Base-by-base conservation (phyloP, 2,797 vertebrate species). In the Miichthys miiuy region DNA sequence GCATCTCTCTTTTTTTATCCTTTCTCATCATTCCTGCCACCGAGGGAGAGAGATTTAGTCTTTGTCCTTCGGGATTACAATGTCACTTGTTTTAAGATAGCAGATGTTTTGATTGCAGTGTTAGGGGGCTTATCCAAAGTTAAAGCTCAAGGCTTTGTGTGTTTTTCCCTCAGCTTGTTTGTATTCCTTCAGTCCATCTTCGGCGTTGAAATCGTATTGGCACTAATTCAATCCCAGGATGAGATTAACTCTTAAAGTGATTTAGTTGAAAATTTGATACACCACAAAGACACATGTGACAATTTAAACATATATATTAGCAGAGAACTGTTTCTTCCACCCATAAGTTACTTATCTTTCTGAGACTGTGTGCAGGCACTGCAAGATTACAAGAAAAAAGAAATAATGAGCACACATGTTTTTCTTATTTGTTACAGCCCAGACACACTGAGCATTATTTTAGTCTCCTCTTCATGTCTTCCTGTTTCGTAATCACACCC, bases 21-120 rank as follows among this genome's bases (percentile, higher is more conserved):
- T 82, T 90, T 89, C 86, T 86, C 89, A 88, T 92, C 91, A 83
- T 85, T 89, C 87, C 88, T 80, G 88, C 86, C 90, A 89, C 87
- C 87, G 87, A 80, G 27, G 72, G 42, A 73, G 77, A 84, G 80
- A 94, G 94, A 95, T 95, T 93, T 92, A 91, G 89, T 89, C 92
- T 96, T 95, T 95, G 95, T 96, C 94, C 93, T 91, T 89, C 56
- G 65, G 94, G 95, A 95, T 96, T 95, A 96, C 93, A 95, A 94
- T 95, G 94, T 96, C 94, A 95, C 95, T 95, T 95, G 95, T 95
- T 95, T 94, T 95, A 93, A 95, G 94, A 95, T 95, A 94, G 90
- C 95, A 94, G 94, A 94, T 95, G 94, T 95, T 94, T 94, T 93
- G 93, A 96, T 95, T 94, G 91, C 91, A 81, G 89, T 86, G 85